Percentiles rank a stretch among this genome's conserved stretches.
Evolutionary conservation across 2,113 vertebrate genomes (phyloP).

Genomic region (Oncorhynchus clarkii): DNA sequence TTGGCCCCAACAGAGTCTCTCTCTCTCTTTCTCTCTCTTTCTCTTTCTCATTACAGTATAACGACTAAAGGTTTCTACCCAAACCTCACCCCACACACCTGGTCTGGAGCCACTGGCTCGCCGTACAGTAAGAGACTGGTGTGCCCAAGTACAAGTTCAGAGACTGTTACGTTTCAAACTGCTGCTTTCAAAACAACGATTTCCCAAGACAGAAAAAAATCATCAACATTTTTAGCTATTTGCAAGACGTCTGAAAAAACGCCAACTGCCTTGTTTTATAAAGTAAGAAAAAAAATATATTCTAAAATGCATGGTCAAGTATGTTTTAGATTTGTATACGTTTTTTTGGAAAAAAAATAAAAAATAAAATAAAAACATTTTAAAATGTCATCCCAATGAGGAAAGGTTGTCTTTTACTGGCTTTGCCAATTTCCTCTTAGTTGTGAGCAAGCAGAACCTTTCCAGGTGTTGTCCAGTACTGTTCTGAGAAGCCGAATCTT

Average conservation of each 20-base stretch:
- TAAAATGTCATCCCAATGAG: conserved; percentile 19
- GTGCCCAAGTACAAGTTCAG: conserved; percentile 34
- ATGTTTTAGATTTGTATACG: conserved; percentile 61
- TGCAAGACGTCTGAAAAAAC: conserved; percentile 58
- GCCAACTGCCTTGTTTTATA: conserved; percentile 65
- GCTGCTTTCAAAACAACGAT: conserved; percentile 56
- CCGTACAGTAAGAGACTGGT: not conserved
- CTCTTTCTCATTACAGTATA: not conserved
- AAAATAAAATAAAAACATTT: conserved; percentile 33
- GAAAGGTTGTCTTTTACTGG: not conserved
- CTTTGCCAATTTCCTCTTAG: not conserved
- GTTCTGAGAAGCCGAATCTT: conserved; percentile 2
- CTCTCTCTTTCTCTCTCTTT: conserved; percentile 5
- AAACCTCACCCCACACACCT: conserved; percentile 14
- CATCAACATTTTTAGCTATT: conserved; percentile 53
- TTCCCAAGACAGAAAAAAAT: conserved; percentile 21
- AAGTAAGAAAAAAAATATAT: conserved; percentile 31
- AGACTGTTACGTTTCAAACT: conserved; percentile 57
- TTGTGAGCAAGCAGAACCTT: not conserved
- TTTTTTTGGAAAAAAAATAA: conserved; percentile 24
- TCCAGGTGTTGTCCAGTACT: not conserved
- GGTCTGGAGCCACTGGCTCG: conserved; percentile 22
- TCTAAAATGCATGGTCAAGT: conserved; percentile 56
- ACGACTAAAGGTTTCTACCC: not conserved
- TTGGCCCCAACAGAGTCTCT: not conserved